Percentiles rank a stretch among this genome's conserved stretches.
These are phyloP conservation scores for Parnassius apollo DNA, from an alignment of 2,888 invertebrate species.

Conservation along the genomic window DNA sequence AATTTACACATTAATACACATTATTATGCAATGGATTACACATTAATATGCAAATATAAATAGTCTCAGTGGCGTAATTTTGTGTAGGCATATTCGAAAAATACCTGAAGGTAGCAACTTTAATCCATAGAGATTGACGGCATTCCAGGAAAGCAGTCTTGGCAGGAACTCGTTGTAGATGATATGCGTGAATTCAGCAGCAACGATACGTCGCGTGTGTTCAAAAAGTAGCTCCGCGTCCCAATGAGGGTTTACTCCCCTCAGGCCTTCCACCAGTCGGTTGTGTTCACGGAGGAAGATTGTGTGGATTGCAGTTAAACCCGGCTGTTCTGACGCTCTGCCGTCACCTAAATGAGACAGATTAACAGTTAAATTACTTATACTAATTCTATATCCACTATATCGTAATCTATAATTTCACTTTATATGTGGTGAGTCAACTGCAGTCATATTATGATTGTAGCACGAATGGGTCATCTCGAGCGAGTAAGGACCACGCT, in stretches of 20 bases:
- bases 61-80: too few species aligned
- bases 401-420: too few species aligned
- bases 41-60: too few species aligned
- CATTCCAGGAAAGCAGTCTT: constrained; percentile 93
- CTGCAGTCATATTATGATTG: too few species aligned
- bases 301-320: constrained; percentile 93
- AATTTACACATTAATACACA: too few species aligned
- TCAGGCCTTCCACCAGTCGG: constrained; percentile 88
- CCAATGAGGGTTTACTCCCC: constrained; percentile 94
- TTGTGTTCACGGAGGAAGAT: constrained; percentile 95
- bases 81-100: too few species aligned
- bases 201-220: constrained; percentile 87
- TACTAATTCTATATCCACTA: too few species aligned
- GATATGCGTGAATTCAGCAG: constrained; percentile 90
- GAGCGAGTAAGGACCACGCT: too few species aligned
- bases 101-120: constrained; percentile 87
- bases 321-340: constrained; percentile 95
- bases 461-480: too few species aligned
- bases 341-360: constrained; percentile 84
- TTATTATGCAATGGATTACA: too few species aligned
- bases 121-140: constrained; percentile 92
- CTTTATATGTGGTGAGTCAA: too few species aligned
- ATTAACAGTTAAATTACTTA: not conserved
- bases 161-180: constrained; percentile 95
- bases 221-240: constrained; percentile 92